Evolutionary conservation across 1,140 invertebrate species (phyloP).

Genomic region (Agraylea sexmaculata): DNA sequence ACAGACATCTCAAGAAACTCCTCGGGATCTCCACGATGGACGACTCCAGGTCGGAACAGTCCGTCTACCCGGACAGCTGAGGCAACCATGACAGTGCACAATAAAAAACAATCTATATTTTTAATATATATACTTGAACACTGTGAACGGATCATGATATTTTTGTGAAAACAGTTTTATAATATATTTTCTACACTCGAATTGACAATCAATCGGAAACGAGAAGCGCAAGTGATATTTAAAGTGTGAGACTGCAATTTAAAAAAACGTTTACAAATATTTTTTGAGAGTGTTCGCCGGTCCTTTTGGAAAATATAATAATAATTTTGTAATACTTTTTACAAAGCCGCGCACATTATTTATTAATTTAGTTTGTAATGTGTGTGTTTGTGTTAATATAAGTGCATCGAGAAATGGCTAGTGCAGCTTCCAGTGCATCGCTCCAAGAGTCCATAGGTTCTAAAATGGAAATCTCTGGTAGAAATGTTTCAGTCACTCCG

Average conservation of each 20-base stretch:
- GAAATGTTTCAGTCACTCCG: slow-evolving; percentile 36
- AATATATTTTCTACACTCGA: not conserved
- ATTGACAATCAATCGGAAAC: not conserved
- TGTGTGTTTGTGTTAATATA: slow-evolving; percentile 2
- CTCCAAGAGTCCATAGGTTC: not conserved
- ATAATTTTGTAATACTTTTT: not conserved
- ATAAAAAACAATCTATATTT: slow-evolving; percentile 2
- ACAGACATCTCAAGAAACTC: no score
- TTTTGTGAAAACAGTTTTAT: slow-evolving; percentile 3
- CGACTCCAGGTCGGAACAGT: slow-evolving; percentile 8
- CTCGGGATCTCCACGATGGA: no score
- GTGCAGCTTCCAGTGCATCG: slow-evolving; percentile 8
- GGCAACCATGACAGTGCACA: not conserved
- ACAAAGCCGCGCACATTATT: not conserved
- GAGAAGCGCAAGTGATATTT: not conserved
- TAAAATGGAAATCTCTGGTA: slow-evolving; percentile 8
- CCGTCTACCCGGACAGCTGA: no score
- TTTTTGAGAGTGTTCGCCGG: no score
- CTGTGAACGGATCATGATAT: slow-evolving; percentile 1
- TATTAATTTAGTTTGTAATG: not conserved
- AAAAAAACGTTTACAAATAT: not conserved
- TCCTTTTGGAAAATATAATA: slow-evolving; percentile 1
- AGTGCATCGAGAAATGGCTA: slow-evolving; percentile 7
- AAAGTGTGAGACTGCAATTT: not conserved
- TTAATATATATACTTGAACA: slow-evolving; percentile 1